A percentile compares a stretch with the other conserved stretches of the same genome.
Conservation (phyloP, 2,888 invertebrate genomes). For the Litoditis marina region DNA sequence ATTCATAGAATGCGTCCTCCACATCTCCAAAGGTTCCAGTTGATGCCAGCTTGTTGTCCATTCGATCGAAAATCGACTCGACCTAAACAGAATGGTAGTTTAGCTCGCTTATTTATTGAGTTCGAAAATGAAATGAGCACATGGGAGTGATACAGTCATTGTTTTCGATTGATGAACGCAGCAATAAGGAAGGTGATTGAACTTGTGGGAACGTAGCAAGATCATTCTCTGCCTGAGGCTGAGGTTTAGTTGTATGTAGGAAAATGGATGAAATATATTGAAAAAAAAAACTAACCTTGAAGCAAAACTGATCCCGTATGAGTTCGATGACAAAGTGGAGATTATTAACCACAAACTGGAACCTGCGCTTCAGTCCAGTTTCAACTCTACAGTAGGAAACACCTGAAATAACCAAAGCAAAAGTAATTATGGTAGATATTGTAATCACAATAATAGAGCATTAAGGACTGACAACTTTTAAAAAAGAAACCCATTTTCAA, state of each 20-base stretch:
- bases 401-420: neutral
- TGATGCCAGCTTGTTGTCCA: neutral
- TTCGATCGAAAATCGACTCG: too few species aligned
- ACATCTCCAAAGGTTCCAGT: neutral
- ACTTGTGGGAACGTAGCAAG: too few species aligned
- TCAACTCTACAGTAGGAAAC: neutral
- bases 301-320: constrained; percentile 11
- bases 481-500: too few species aligned
- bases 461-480: too few species aligned
- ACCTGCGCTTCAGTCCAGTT: neutral
- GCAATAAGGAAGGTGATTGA: too few species aligned
- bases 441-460: too few species aligned
- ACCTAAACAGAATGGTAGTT: too few species aligned
- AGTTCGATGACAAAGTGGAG: constrained; percentile 5
- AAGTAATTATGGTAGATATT: neutral
- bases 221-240: too few species aligned
- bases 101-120: too few species aligned
- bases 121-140: too few species aligned
- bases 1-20: neutral
- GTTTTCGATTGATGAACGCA: too few species aligned
- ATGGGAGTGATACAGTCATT: too few species aligned
- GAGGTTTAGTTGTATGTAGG: neutral
- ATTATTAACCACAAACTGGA: constrained; percentile 1
- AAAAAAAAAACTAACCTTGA: neutral
- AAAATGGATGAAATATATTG: neutral